A percentile compares a stretch with the other conserved stretches of the same genome.
phyloP scores from a whole-genome alignment of 2,113 vertebrate genomes.

The Erythrolamprus reginae region DNA sequence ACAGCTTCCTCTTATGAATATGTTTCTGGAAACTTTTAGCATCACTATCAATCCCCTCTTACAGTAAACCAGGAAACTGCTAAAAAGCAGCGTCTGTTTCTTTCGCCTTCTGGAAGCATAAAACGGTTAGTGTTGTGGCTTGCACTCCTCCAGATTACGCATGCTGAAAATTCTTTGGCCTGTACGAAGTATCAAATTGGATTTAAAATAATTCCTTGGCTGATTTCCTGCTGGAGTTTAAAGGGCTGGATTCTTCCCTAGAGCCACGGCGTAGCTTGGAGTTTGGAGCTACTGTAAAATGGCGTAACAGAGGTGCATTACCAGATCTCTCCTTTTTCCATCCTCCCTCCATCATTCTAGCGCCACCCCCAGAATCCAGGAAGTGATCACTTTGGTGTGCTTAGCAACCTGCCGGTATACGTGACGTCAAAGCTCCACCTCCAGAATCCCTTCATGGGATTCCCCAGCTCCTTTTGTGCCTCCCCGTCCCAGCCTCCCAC shows the following conservation, averaged over 20 bases:
- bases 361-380: too few relatives aligned
- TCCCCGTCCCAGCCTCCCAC: too few relatives aligned
- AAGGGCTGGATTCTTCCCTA: slow-evolving; percentile 11
- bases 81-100: neutral
- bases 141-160: neutral
- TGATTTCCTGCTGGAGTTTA: neutral
- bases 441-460: too few relatives aligned
- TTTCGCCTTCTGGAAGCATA: neutral
- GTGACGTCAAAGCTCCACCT: too few relatives aligned
- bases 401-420: too few relatives aligned
- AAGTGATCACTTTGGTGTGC: too few relatives aligned
- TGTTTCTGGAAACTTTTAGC: neutral
- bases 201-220: slow-evolving; percentile 22
- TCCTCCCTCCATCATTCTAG: too few relatives aligned
- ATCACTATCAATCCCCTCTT: neutral
- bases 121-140: neutral
- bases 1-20: neutral
- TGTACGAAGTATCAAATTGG: neutral
- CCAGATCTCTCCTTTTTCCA: too few relatives aligned
- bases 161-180: slow-evolving; percentile 1
- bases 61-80: neutral
- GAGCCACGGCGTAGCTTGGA: neutral
- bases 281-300: neutral
- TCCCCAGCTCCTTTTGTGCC: too few relatives aligned
- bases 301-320: too few relatives aligned